Evolutionary conservation across 2,113 vertebrate genomes (phyloP).

Genomic region (Miniopterus natalensis): DNA sequence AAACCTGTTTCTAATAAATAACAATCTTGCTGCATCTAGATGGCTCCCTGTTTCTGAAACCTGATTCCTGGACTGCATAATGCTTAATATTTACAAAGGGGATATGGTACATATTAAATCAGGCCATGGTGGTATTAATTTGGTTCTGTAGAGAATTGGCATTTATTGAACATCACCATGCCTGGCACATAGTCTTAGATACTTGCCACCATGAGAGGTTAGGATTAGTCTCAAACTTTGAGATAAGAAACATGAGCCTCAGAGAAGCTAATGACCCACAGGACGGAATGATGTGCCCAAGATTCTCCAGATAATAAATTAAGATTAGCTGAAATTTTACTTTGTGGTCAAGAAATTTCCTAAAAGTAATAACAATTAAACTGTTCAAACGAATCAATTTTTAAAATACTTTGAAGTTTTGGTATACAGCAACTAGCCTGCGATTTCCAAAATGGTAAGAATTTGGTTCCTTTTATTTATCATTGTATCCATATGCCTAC

Average conservation of each 20-base stretch:
- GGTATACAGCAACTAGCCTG: neutral
- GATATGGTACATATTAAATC: constrained; percentile 58
- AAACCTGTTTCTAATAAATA: constrained; percentile 82
- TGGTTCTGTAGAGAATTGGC: constrained; percentile 58
- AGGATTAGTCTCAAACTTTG: constrained; percentile 37
- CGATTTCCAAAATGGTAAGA: neutral
- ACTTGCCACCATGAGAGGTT: constrained; percentile 3
- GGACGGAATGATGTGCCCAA: neutral
- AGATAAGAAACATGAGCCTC: constrained; percentile 53
- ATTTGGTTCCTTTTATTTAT: neutral
- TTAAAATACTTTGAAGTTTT: neutral
- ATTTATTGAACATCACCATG: constrained; percentile 49
- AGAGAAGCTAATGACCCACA: constrained; percentile 3
- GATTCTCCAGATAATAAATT: constrained; percentile 64
- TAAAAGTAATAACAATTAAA: constrained; percentile 46
- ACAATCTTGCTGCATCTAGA: constrained; percentile 46
- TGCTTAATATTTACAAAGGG: constrained; percentile 69
- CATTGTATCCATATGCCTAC: neutral
- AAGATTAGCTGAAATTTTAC: constrained; percentile 59
- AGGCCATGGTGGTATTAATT: constrained; percentile 15
- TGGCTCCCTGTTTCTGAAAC: constrained; percentile 65
- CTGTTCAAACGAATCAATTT: neutral
- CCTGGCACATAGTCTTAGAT: constrained; percentile 34
- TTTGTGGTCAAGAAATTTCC: constrained; percentile 57
- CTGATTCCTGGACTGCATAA: constrained; percentile 52